Base-by-base conservation (phyloP, 2,888 invertebrate genomes). In the Mechanitis messenoides region DNA sequence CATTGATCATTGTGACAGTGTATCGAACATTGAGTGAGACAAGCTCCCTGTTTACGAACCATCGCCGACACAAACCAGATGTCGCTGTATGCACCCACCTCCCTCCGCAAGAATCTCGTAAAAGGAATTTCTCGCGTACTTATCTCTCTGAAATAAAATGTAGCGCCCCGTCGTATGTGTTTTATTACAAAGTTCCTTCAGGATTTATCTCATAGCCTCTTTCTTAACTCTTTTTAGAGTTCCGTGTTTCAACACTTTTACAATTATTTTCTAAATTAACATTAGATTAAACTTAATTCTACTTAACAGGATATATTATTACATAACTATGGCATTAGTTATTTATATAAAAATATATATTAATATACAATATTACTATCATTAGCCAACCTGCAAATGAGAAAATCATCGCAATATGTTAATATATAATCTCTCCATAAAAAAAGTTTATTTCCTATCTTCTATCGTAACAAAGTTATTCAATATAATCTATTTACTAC, bases 61-160 rank as follows among this genome's bases (percentile, higher is more conserved):
- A 71, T 68, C 64, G 69, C 71, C 67, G 71, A 87, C 83, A 83
- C 75, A 83, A 84, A 80, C 83, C 89, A 87, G 86, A 88, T 88
- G 87, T 85, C 83, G 80, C 80, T 76, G 81, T 79, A 77, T 71
- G 69, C 73, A 59, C 60, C 73, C 73, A 73, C 76, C 74, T 74
- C 73, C 77, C 78, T 78, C 81, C 79, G 72, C 80, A 80, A 79
- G 84, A 82, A 84, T 83, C 84, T 84, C 85, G 88, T 88, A 86
- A 87, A 89, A 85, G 84, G 84, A 88, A 87, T 87, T 86, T 87
- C 87, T 85, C 82, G 83, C 82, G 83, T 85, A 84, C 88, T 88
- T 89, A 90, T 89, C 88, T 87, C 87, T 84, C 84, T 81, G 85
- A 88, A 90, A 90, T 90, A 89, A 89, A 88, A 89, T 87, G 88